Evolutionary conservation across 2,113 vertebrate genomes (phyloP).

Genomic region (Eulemur macaco): DNA sequence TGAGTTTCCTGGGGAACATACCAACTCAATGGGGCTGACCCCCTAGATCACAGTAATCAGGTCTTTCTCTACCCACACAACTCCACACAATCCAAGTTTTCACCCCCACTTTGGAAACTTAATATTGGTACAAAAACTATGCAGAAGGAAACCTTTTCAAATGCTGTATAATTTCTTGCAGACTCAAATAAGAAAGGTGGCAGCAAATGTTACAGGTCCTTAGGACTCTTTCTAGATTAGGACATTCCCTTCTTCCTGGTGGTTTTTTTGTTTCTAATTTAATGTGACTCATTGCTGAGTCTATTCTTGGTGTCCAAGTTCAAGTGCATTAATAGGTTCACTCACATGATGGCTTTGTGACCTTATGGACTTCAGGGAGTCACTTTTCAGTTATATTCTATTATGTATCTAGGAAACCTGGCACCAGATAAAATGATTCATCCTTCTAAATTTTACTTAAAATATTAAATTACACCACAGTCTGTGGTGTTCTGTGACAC

Average conservation of each 20-base stretch:
- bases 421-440: conserved; percentile 51
- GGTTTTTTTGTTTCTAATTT: not conserved
- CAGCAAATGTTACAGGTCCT: not conserved
- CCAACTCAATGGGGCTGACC: accelerated
- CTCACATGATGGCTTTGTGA: not conserved
- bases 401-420: conserved; percentile 51
- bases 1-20: not conserved
- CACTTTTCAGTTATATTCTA: conserved; percentile 13
- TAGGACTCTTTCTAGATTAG: not conserved
- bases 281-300: not conserved
- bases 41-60: accelerated
- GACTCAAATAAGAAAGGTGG: not conserved
- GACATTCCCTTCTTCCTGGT: not conserved
- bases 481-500: not conserved
- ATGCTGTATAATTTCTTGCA: not conserved
- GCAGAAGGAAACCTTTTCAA: not conserved
- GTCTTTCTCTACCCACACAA: not conserved
- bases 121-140: not conserved
- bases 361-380: not conserved
- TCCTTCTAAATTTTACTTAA: conserved; percentile 48
- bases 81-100: not conserved
- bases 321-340: not conserved
- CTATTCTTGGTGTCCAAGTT: not conserved
- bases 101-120: not conserved
- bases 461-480: conserved; percentile 28